Evolutionary conservation across 1,140 invertebrate species (phyloP), one percentile per base, ranked within the genome.

Genomic region (Calephelis virginiensis): DNA sequence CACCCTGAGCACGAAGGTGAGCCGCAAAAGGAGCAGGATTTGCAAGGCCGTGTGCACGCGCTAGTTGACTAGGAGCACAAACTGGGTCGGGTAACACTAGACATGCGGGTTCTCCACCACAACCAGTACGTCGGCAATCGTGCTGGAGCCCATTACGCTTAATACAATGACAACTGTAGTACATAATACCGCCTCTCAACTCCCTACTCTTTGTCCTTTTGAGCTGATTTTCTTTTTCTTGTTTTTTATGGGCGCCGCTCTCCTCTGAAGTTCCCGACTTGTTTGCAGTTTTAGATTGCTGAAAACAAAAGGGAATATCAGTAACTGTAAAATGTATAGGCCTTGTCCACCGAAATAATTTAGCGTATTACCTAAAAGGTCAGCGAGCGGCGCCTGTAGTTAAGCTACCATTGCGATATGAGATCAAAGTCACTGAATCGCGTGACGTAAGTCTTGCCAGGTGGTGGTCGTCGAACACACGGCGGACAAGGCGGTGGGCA

Each of bases 141-240:
- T 96, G 95, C 82, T 96, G 95, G 6, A 96, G 83, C 0, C 95
- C 95, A 83, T 96, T 96, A n/a, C 94, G 92, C 74, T 94, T 95
- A 60, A 95, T 94, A 75, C 95, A 96, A 67, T 95, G 93, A 73
- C 95, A 96, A 64, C 93, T 93, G 64, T 93, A 93, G 70, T 95
- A 93, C 78, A 95, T 92, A 61, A 94, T 91, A 50, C 95, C 93
- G 17, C 91, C 92, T 6, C 95, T 92, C 61, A 96, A 83, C 71
- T 96, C 94, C n/a, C 93, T 93, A 76, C 94, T 95, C 72, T 94
- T 94, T 10, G 78, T 88, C 69, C 86, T 78, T 69, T 87, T 89
- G 43, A 92, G 78, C 69, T 80, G 78, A 61, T 87, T 89, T 80
- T 87, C 85, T 73, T 86, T 86, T 73, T 84, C 82, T 61, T 75